A percentile compares a stretch with the other conserved stretches of the same genome.
Evolutionary conservation across 2,888 invertebrate genomes (phyloP).

Genomic region (Pseudococcus viburni): DNA sequence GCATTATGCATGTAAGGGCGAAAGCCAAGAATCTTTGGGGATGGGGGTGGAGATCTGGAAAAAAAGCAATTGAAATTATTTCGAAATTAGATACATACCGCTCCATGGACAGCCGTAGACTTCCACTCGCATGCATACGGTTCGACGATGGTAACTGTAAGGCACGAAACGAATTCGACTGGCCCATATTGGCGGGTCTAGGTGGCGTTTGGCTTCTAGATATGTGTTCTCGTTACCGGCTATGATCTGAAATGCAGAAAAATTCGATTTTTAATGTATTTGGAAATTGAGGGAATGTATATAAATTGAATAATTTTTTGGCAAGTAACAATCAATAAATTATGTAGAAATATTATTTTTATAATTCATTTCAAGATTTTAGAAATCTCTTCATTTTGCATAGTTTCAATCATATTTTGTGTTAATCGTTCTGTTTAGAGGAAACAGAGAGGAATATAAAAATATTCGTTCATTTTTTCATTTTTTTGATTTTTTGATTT

Average conservation of each 20-base stretch:
- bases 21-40: not conserved
- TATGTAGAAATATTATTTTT: too few relatives aligned
- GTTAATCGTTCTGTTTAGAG: too few relatives aligned
- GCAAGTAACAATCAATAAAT: too few relatives aligned
- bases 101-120: conserved; percentile 90
- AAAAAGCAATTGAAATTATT: not conserved
- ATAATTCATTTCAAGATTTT: too few relatives aligned
- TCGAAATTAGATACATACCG: conserved; percentile 73
- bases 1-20: not conserved
- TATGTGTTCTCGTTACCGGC: conserved; percentile 91
- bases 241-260: conserved; percentile 77
- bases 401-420: too few relatives aligned
- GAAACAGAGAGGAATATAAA: too few relatives aligned
- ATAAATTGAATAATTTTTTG: too few relatives aligned
- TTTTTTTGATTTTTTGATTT: too few relatives aligned
- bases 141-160: conserved; percentile 85
- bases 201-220: conserved; percentile 81
- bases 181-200: conserved; percentile 89
- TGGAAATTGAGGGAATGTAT: too few relatives aligned
- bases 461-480: too few relatives aligned
- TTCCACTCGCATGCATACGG: conserved; percentile 93
- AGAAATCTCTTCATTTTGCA: too few relatives aligned
- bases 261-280: too few relatives aligned
- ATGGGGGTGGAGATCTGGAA: not conserved
- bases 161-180: conserved; percentile 88